phyloP scores from a whole-genome alignment of 1,140 invertebrate species.

The Cyclargus thomasi region DNA sequence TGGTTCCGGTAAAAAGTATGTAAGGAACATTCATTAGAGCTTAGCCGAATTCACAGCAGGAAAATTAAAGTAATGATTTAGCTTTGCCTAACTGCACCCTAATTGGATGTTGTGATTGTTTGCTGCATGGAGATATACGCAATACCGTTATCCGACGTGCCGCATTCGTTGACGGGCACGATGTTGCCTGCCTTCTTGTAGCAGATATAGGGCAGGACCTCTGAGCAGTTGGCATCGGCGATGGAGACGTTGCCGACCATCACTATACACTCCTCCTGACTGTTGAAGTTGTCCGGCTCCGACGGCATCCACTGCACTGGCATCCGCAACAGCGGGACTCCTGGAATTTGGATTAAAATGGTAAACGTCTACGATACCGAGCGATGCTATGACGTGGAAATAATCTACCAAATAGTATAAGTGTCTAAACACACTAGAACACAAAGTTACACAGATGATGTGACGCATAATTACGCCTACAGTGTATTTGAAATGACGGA shows the following conservation, averaged over 20 bases:
- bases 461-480: too few relatives aligned
- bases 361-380: not conserved
- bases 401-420: not conserved
- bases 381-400: not conserved
- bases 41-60: too few relatives aligned
- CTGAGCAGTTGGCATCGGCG: constrained; percentile 16
- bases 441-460: too few relatives aligned
- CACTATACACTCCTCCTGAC: constrained; percentile 16
- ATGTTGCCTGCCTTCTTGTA: constrained; percentile 8
- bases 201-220: constrained; percentile 19
- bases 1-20: too few relatives aligned
- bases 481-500: too few relatives aligned
- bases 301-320: constrained; percentile 4
- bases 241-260: constrained; percentile 1
- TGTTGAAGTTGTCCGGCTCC: constrained; percentile 18
- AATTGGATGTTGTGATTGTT: too few relatives aligned
- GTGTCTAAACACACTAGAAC: too few relatives aligned
- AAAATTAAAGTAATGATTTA: too few relatives aligned
- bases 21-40: too few relatives aligned
- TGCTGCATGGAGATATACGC: too few relatives aligned
- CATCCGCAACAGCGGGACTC: constrained; percentile 16
- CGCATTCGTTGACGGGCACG: constrained; percentile 2
- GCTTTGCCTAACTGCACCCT: too few relatives aligned
- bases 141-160: constrained; percentile 8
- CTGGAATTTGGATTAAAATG: not conserved